Conservation (phyloP, 2,888 invertebrate species). For the Glaucopsyche alexis region DNA sequence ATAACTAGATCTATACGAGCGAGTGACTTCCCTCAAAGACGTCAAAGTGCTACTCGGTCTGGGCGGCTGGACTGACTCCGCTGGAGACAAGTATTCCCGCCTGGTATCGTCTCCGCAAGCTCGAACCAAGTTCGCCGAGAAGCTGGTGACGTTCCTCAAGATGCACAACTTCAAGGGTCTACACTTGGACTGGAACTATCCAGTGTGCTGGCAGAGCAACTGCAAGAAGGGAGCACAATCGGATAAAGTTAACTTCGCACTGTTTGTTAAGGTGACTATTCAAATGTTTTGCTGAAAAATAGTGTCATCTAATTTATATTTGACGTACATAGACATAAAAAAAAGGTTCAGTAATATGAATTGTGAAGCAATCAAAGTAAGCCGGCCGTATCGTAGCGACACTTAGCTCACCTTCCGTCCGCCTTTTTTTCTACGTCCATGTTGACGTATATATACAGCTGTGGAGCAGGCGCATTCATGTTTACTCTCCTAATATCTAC, state of each 20-base stretch:
- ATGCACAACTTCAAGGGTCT: slow-evolving; percentile 91
- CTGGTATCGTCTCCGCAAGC: slow-evolving; percentile 84
- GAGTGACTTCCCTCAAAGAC: slow-evolving; percentile 85
- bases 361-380: too few relatives aligned
- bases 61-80: slow-evolving; percentile 98
- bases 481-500: too few relatives aligned
- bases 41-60: slow-evolving; percentile 87
- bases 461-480: too few relatives aligned
- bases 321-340: too few relatives aligned
- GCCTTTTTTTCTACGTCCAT: too few relatives aligned
- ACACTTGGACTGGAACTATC: slow-evolving; percentile 97
- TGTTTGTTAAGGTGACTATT: slow-evolving; percentile 83
- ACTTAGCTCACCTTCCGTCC: too few relatives aligned
- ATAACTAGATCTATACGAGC: slow-evolving; percentile 86
- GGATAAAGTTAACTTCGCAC: slow-evolving; percentile 89
- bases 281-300: neutral
- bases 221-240: slow-evolving; percentile 89
- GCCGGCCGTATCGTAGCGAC: too few relatives aligned
- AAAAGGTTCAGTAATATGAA: too few relatives aligned
- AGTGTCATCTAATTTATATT: neutral
- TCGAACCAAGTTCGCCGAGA: slow-evolving; percentile 85
- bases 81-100: slow-evolving; percentile 91
- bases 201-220: slow-evolving; percentile 95
- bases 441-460: too few relatives aligned
- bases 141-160: slow-evolving; percentile 85